These are phyloP conservation scores for Drosophila colorata DNA, from an alignment of 2,888 invertebrate genomes.

Conservation along the genomic window DNA sequence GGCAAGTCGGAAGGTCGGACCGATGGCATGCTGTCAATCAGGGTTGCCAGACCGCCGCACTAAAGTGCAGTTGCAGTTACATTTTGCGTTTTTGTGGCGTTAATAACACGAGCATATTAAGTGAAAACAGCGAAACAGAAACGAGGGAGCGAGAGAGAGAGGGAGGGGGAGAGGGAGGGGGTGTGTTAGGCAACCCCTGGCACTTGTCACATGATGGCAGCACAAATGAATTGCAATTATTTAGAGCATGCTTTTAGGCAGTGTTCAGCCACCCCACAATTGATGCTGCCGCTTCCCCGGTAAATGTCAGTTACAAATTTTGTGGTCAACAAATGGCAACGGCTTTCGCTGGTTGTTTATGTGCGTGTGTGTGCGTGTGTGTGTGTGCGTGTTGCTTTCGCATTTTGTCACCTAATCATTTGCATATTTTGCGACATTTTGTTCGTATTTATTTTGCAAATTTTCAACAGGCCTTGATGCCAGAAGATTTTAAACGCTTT, in stretches of 20 bases:
- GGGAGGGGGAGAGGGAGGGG: background rate
- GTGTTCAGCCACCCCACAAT: slow-evolving; percentile 4
- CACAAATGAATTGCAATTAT: slow-evolving; percentile 75
- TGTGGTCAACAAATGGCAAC: slow-evolving; percentile 62
- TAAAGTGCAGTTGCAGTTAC: slow-evolving; percentile 62
- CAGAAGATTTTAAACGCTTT: slow-evolving; percentile 4
- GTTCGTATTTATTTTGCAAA: slow-evolving; percentile 19
- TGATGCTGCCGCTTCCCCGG: slow-evolving; percentile 9
- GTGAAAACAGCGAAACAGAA: background rate
- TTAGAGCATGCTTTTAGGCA: slow-evolving; percentile 71
- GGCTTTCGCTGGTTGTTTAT: slow-evolving; percentile 36
- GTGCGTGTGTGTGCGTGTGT: slow-evolving; percentile 1
- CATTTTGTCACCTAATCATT: slow-evolving; percentile 69
- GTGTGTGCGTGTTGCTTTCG: slow-evolving; percentile 8
- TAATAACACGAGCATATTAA: slow-evolving; percentile 53
- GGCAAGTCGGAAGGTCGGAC: background rate
- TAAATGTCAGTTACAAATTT: slow-evolving; percentile 48
- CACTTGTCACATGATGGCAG: slow-evolving; percentile 53
- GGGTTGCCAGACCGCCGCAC: slow-evolving; percentile 30
- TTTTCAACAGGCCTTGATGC: slow-evolving; percentile 4
- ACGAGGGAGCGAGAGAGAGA: background rate
- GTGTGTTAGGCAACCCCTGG: background rate
- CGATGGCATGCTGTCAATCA: slow-evolving; percentile 47
- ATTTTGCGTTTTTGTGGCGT: slow-evolving; percentile 57
- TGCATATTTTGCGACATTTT: slow-evolving; percentile 55